Evolutionary conservation across 2,113 vertebrate species (phyloP), one percentile per base, ranked within the genome.

Genomic region (Tonatia bakeri): DNA sequence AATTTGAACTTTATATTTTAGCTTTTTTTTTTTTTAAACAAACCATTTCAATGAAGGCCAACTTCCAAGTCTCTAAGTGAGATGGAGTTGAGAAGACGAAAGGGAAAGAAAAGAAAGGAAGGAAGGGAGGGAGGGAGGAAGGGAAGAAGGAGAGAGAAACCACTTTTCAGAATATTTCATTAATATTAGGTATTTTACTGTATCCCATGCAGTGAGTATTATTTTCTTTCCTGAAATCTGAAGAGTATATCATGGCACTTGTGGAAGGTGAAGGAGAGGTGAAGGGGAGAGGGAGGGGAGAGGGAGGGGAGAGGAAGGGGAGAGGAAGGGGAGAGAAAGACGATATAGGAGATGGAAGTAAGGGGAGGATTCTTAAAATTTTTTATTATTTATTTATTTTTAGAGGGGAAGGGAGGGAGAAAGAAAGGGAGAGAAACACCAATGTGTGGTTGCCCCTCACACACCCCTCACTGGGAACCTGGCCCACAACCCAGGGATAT

Each of bases 1-100:
- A 91, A 93, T 73, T 31, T 94, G 65, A 94, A n/a, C 40, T 95
- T 84, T 69, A 90, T 90, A 72, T 36, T 83, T 79, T 38, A 89
- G 16, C 24, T 73, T 45, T 13, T 33, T 40, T 45, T 50, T 24
- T 47, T 54, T 79, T 86, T 28, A 22, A 84, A 65, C 24, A 80
- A 94, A 75, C 22, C 12, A 64, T 47, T 73, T 45, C 56, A 95
- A 31, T 38, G 45, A 64, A 92, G 9, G 5, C 33, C 77, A 90
- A 76, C 6, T 72, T 72, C 65, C 50, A 92, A 96, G 94, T 92
- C 50, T 87, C 65, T 65, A 82, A 73, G 15, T 84, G 14, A 33
- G 33, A 56, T 11, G 26, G 22, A 26, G 14, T 26, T 45, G 50
- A 87, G 4, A n/a, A 54, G 67, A 24, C 22, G 56, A 59, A 59